Evolutionary conservation across 1,140 invertebrate genomes (phyloP).

Genomic region (Brachystomella parvula): DNA sequence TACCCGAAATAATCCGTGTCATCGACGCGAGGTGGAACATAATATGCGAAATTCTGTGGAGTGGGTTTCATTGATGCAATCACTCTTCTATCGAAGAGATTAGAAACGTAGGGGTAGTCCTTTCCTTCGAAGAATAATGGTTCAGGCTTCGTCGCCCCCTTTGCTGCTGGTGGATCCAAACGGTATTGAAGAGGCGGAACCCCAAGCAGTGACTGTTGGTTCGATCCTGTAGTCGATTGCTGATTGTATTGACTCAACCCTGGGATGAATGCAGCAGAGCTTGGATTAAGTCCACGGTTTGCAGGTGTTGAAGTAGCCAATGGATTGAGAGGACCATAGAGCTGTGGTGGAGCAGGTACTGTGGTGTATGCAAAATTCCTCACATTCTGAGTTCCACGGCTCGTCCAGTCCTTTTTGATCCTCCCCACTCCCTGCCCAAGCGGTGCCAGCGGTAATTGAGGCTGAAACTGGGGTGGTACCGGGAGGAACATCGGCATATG

Average conservation of each 20-base stretch:
- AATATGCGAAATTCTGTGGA: slow-evolving; percentile 15
- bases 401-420: no score
- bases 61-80: background rate
- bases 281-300: background rate
- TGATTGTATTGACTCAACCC: background rate
- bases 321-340: background rate
- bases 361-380: background rate
- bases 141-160: background rate
- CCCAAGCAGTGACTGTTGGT: background rate
- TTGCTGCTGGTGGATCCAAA: background rate
- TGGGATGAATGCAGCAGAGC: background rate
- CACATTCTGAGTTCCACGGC: background rate
- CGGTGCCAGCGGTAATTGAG: background rate
- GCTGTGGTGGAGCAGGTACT: background rate
- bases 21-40: slow-evolving; percentile 20
- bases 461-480: background rate
- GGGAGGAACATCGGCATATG: background rate
- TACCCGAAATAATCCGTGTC: slow-evolving; percentile 27
- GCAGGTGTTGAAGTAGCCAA: background rate
- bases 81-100: background rate
- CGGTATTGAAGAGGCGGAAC: background rate
- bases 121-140: background rate
- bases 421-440: no score
- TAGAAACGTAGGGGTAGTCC: slow-evolving; percentile 3
- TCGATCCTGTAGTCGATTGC: background rate